These are phyloP conservation scores for Calliopum simillimum DNA, from an alignment of 2,888 invertebrate species.

Conservation along the genomic window DNA sequence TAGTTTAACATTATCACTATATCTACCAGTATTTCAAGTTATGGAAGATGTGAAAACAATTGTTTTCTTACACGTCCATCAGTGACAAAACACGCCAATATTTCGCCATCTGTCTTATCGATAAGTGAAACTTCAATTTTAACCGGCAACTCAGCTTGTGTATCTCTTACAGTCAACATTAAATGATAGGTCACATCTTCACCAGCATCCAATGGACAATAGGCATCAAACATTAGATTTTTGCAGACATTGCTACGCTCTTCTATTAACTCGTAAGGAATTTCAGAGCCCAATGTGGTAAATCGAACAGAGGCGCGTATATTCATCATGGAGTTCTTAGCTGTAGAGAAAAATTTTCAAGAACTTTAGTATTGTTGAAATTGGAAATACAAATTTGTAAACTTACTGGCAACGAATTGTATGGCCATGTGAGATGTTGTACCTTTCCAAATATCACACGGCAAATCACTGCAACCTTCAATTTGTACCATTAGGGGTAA, in stretches of 20 bases:
- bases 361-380: background rate
- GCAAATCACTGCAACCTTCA: slow-evolving; percentile 52
- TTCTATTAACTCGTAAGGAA: slow-evolving; percentile 51
- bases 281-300: slow-evolving; percentile 52
- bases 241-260: slow-evolving; percentile 58
- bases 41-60: background rate
- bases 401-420: slow-evolving; percentile 61
- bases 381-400: background rate
- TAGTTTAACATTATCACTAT: too few relatives aligned
- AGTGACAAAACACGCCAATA: slow-evolving; percentile 57
- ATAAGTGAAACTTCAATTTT: slow-evolving; percentile 55
- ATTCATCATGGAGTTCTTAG: slow-evolving; percentile 50
- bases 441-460: slow-evolving; percentile 55
- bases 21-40: too few relatives aligned
- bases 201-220: slow-evolving; percentile 61
- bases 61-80: slow-evolving; percentile 54
- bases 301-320: slow-evolving; percentile 49
- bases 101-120: slow-evolving; percentile 48
- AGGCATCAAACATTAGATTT: slow-evolving; percentile 58
- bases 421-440: slow-evolving; percentile 51
- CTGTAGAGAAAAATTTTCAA: slow-evolving; percentile 32
- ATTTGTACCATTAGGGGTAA: slow-evolving; percentile 56
- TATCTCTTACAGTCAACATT: slow-evolving; percentile 52
- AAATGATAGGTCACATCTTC: slow-evolving; percentile 64
- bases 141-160: slow-evolving; percentile 57